Evolutionary conservation across 1,140 invertebrate genomes (phyloP), one percentile per base, ranked within the genome.

Genomic region (Whitmania pigra): DNA sequence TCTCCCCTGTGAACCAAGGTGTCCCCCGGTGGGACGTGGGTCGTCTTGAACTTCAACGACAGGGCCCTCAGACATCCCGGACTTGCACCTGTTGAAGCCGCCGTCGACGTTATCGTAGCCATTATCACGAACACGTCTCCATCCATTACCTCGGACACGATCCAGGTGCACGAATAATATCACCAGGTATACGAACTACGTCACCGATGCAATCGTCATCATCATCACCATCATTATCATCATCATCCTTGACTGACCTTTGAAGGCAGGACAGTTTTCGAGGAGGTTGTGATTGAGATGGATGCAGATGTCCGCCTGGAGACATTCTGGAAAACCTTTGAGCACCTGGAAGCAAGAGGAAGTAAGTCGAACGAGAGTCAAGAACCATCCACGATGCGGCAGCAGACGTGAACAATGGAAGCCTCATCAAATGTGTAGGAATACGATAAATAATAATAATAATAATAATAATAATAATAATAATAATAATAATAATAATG

Each of bases 241-340:
- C n/a, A n/a, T n/a, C n/a, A n/a, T n/a, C n/a, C n/a, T n/a, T 17
- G 55, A 63, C 29, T 18, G 76, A 77, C 91, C 93, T 79, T 91
- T 88, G 82, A 98, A 98, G 36, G 94, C 94, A 69, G 89, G 86
- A 84, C 92, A 97, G 78, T 90, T 94, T 77, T 90, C 92, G 76
- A 98, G 86, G 76, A 99, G 84, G 84, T 95, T 97, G 78, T 78
- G 75, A 68, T 82, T 82, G 17, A 82, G 75, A 78, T 98, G 95
- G 53, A 98, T 87, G 84, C 95, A 97, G 77, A 98, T 98, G 83
- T 99, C 95, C 53, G 94, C 95, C 84, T 97, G 94, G 66, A 98
- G 87, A 83, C 94, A 97, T 83, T 99, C 94, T 5, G 94, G 94
- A 83, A 97, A 98, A 60, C 94, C 94, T 85, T 97, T 98, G 53